phyloP scores from a whole-genome alignment of 2,797 vertebrate genomes.

The Pangasius sanitwongsei region DNA sequence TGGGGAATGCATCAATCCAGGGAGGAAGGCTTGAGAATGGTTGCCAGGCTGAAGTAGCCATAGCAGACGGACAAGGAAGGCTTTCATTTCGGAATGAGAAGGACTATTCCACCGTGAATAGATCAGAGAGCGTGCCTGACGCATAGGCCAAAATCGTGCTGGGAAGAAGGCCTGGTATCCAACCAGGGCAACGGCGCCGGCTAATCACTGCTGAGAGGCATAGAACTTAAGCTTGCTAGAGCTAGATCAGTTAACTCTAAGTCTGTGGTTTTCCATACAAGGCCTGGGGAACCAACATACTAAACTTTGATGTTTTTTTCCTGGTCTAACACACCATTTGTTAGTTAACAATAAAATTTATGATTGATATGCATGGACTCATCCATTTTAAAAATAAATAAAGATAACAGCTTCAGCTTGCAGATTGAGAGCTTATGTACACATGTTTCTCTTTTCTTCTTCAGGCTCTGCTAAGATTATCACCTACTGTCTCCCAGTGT shows the following conservation, averaged over 20 bases:
- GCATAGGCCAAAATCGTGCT: slow-evolving; percentile 44
- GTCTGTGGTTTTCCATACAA: not conserved
- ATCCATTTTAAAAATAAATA: not conserved
- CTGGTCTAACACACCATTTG: not conserved
- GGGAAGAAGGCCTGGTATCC: slow-evolving; percentile 41
- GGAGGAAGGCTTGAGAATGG: slow-evolving; percentile 60
- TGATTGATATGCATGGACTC: not conserved
- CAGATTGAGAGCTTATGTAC: not conserved
- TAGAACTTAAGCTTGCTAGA: slow-evolving; percentile 18
- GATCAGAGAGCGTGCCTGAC: slow-evolving; percentile 42
- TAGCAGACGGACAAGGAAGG: slow-evolving; percentile 59
- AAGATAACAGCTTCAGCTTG: not conserved
- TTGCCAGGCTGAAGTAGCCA: slow-evolving; percentile 68
- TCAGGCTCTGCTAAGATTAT: not conserved
- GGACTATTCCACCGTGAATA: slow-evolving; percentile 40
- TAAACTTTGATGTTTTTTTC: not conserved
- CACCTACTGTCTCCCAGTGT: not conserved
- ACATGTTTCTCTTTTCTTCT: slow-evolving; percentile 14
- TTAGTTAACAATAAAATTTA: not conserved
- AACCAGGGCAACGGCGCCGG: slow-evolving; percentile 16
- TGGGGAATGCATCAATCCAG: slow-evolving; percentile 39
- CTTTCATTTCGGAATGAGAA: slow-evolving; percentile 51
- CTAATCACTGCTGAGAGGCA: slow-evolving; percentile 20
- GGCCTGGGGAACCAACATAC: not conserved
- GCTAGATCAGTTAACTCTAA: not conserved